Conservation (phyloP, 2,797 vertebrate genomes). For the Phylloscopus collybita region DNA sequence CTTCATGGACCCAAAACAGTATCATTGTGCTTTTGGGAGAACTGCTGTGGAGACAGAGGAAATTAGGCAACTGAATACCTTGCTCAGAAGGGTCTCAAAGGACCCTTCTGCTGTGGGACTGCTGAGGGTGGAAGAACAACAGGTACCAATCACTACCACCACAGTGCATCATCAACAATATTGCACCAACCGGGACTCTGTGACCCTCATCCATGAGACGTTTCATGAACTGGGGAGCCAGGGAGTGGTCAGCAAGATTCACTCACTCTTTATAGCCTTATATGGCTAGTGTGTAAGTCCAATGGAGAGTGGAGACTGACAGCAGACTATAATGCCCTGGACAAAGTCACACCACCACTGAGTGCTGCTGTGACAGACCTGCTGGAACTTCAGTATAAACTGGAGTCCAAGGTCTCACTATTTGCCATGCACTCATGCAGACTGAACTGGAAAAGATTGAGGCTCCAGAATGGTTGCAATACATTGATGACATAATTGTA, state of each 20-base stretch:
- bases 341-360: neutral
- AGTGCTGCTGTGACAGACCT: neutral
- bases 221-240: neutral
- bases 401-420: neutral
- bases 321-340: neutral
- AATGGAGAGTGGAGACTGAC: neutral
- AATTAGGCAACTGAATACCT: neutral
- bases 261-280: neutral
- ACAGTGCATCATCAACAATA: neutral
- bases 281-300: neutral
- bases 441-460: neutral
- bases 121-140: neutral
- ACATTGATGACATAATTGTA: neutral
- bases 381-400: neutral
- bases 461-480: neutral
- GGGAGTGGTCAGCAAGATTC: neutral
- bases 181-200: fast-evolving
- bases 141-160: neutral
- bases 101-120: neutral
- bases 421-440: neutral
- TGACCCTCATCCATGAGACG: neutral
- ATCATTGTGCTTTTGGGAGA: neutral
- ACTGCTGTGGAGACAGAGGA: neutral
- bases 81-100: neutral
- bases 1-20: neutral